Evolutionary conservation across 2,888 invertebrate species (phyloP).

Genomic region (Epicampocera succincta): DNA sequence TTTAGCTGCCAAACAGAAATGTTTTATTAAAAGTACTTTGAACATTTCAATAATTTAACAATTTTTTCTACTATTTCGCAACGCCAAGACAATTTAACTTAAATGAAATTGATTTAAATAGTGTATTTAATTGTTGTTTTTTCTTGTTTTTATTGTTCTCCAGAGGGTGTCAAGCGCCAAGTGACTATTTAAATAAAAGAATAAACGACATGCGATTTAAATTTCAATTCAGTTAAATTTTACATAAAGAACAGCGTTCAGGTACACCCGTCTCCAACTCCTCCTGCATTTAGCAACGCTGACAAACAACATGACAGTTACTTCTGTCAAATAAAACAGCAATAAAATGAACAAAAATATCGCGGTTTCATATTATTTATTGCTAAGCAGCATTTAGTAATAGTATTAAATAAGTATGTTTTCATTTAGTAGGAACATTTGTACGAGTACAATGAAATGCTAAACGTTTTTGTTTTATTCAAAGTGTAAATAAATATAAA

Average conservation of each 20-base stretch:
- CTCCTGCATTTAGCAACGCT: constrained; percentile 47
- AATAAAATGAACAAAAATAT: constrained; percentile 32
- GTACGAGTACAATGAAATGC: neutral
- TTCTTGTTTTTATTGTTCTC: constrained; percentile 28
- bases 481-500: neutral
- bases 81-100: constrained; percentile 35
- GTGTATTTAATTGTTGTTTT: constrained; percentile 42
- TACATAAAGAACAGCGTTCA: constrained; percentile 14
- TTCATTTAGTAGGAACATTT: neutral
- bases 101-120: constrained; percentile 49
- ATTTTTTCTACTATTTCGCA: constrained; percentile 44
- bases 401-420: neutral
- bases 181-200: neutral
- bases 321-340: constrained; percentile 65
- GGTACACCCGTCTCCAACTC: constrained; percentile 14
- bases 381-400: constrained; percentile 2
- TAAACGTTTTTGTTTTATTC: too few relatives aligned
- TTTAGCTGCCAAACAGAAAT: constrained; percentile 38
- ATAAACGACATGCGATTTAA: constrained; percentile 54
- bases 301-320: constrained; percentile 67
- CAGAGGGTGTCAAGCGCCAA: constrained; percentile 28
- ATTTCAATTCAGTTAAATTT: constrained; percentile 41
- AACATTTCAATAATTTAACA: constrained; percentile 55
- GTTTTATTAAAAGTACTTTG: constrained; percentile 43
- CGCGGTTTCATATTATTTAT: constrained; percentile 16